A percentile compares a stretch with the other conserved stretches of the same genome.
Conservation (phyloP, 2,797 vertebrate genomes). For the Hydrophis major region DNA sequence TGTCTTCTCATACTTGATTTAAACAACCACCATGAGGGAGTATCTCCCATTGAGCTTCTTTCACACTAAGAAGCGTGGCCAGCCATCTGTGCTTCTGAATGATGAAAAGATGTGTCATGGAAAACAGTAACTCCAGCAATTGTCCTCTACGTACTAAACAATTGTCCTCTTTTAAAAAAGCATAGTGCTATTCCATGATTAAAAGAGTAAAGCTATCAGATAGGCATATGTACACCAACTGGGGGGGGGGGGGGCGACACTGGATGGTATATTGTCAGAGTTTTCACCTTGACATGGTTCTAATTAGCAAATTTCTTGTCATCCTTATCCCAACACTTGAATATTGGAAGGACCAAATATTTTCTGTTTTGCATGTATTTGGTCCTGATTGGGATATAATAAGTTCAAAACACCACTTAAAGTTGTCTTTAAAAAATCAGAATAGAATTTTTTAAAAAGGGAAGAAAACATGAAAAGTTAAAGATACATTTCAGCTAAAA, state of each 20-base stretch:
- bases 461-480: not conserved
- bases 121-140: not conserved
- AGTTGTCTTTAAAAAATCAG: not conserved
- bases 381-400: not conserved
- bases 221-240: not conserved
- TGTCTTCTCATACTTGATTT: not conserved
- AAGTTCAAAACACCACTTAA: not conserved
- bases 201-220: not conserved
- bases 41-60: not conserved
- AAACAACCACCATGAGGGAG: not conserved
- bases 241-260: too few relatives aligned
- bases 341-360: not conserved
- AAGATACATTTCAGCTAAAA: not conserved
- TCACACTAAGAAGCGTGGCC: not conserved
- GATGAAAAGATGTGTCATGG: not conserved
- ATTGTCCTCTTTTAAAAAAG: not conserved
- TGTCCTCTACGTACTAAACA: not conserved
- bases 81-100: not conserved
- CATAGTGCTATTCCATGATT: not conserved
- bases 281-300: not conserved
- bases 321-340: not conserved
- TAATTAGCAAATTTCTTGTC: not conserved
- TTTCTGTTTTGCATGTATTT: not conserved
- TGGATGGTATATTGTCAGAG: not conserved
- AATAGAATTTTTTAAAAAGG: not conserved